Percentiles rank a stretch among this genome's conserved stretches.
Conservation (phyloP, 1,140 invertebrate species). For the Oryzaephilus surinamensis region DNA sequence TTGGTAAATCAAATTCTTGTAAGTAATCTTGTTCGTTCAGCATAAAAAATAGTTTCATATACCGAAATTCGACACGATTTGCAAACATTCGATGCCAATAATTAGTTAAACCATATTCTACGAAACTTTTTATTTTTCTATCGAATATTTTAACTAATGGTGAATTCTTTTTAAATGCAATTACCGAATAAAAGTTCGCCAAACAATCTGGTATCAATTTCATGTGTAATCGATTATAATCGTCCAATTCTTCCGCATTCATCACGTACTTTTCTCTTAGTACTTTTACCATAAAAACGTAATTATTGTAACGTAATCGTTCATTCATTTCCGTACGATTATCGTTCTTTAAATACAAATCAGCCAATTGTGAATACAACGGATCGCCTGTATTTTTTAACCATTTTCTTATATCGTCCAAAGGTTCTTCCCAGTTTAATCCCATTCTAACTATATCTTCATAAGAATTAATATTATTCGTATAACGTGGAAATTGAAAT, state of each 20-base stretch:
- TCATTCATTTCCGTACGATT: background rate
- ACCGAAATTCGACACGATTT: constrained; percentile 1
- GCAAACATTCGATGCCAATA: constrained; percentile 2
- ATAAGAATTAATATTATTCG: constrained; percentile 1
- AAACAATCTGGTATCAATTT: constrained; percentile 2
- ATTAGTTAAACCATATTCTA: constrained; percentile 8
- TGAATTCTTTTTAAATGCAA: constrained; percentile 4
- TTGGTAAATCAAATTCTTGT: constrained; percentile 2
- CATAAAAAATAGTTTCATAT: constrained; percentile 4
- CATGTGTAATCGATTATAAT: constrained; percentile 1
- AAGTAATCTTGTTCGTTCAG: background rate
- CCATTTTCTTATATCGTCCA: constrained; percentile 3
- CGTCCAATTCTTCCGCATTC: constrained; percentile 4
- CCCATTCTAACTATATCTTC: constrained; percentile 1
- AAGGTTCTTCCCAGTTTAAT: constrained; percentile 4
- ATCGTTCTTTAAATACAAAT: background rate
- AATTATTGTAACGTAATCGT: background rate
- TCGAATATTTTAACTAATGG: constrained; percentile 1
- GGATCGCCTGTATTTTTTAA: constrained; percentile 3
- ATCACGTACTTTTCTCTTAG: constrained; percentile 3
- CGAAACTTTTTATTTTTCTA: background rate
- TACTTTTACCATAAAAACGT: constrained; percentile 3
- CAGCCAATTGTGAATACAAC: constrained; percentile 1
- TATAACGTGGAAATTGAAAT: constrained; percentile 1
- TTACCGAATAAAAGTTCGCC: background rate